Evolutionary conservation across 2,113 vertebrate genomes (phyloP), one percentile per base, ranked within the genome.

Genomic region (Gymnarchus niloticus): DNA sequence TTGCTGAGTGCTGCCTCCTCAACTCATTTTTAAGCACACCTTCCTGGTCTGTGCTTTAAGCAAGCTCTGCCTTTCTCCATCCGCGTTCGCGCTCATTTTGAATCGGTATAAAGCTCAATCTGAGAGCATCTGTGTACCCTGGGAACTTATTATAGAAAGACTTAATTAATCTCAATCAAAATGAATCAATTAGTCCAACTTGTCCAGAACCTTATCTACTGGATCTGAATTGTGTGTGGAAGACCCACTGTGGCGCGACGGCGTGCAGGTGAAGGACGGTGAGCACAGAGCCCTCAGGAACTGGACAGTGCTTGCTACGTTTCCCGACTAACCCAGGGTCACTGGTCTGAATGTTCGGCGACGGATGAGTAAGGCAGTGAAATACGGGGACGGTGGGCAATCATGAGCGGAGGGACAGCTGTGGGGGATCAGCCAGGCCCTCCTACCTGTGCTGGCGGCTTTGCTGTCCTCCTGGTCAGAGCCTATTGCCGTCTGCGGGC

Each of bases 391-490:
- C 21, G 46, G 28, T 1, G 44, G 23, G 6, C 33, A 6, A 3
- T 17, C 1, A 37, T n/a, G 76, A 78, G 5, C 44, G 9, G 3
- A 78, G 76, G 21, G 4, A 1, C 2, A 48, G 8, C 25, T 54
- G 7, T 10, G 6, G 0, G 25, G 25, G 84, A 14, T 3, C 3
- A 37, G 65, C n/a, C 2, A 6, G 44, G 46, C 1, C 23, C 25
- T 85, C 94, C 95, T 92, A 99, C 98, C 98, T 94, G 97, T 93
- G 1, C 96, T 96, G 90, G 96, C 95, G 6, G 96, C 96, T 89
- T 96, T 96, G 91, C 97, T 97, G 94, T 98, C 97, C 87, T 99
- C 97, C 91, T 98, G 96, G 88, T 99, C 97, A 0, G 97, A 96
- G 85, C 96, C 93, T 23, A 97, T 96, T 85, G 95, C 97, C 0